Evolutionary conservation across 2,113 vertebrate species (phyloP).

Genomic region (Proterorhinus semilunaris): DNA sequence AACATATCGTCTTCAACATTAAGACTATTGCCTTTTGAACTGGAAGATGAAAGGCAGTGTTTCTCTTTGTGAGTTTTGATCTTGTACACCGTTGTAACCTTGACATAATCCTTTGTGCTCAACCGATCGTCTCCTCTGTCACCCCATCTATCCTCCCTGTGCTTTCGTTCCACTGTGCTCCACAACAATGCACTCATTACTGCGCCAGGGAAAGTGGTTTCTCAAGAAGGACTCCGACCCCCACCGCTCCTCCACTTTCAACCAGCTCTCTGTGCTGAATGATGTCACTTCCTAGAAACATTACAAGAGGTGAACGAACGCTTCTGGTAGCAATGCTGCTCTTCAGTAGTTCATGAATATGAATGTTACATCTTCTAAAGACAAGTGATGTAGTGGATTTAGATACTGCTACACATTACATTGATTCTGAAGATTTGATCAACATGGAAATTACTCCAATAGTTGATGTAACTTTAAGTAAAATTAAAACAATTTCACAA

Average conservation of each 20-base stretch:
- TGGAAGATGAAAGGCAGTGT: constrained; percentile 20
- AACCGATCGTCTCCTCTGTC: constrained; percentile 6
- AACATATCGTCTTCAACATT: too few relatives aligned
- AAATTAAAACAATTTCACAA: constrained; percentile 59
- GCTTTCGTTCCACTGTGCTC: constrained; percentile 6
- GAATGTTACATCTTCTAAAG: background rate
- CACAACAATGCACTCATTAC: constrained; percentile 18
- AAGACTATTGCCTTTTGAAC: too few relatives aligned
- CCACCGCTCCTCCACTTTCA: too few relatives aligned
- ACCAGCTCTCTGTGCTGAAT: constrained; percentile 6
- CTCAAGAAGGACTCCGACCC: constrained; percentile 51
- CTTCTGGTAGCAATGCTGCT: background rate
- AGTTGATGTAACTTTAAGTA: constrained; percentile 10
- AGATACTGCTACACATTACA: background rate
- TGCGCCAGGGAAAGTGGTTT: constrained; percentile 21
- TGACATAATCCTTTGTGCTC: constrained; percentile 14
- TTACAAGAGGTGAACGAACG: background rate
- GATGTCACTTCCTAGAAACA: constrained; percentile 44
- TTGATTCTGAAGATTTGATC: background rate
- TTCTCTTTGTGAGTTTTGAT: constrained; percentile 21
- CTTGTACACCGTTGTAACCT: constrained; percentile 29
- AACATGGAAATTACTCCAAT: background rate
- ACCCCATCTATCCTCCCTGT: background rate
- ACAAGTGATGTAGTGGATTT: background rate
- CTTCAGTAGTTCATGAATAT: background rate